Evolutionary conservation across 1,140 invertebrate species (phyloP).

Genomic region (Drosophila tani): DNA sequence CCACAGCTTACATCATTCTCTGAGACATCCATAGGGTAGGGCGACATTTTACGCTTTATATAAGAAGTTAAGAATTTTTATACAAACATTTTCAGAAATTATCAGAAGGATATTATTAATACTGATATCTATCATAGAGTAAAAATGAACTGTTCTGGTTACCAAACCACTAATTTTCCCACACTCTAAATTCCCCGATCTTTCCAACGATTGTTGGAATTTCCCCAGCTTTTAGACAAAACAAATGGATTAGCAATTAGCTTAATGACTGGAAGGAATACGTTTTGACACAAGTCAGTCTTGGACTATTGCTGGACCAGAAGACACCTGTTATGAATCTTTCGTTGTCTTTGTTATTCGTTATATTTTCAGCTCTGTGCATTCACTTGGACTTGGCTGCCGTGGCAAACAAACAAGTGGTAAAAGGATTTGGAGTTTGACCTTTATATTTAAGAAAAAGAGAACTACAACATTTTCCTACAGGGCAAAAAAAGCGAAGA

Average conservation of each 20-base stretch:
- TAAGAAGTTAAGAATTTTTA: background rate
- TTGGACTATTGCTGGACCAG: background rate
- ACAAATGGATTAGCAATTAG: slow-evolving; percentile 6
- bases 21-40: background rate
- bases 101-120: background rate
- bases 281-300: background rate
- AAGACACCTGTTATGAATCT: background rate
- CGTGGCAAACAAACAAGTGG: background rate
- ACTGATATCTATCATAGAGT: background rate
- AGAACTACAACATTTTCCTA: background rate
- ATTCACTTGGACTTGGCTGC: no score
- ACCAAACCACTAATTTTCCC: background rate
- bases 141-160: background rate
- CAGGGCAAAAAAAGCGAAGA: no score
- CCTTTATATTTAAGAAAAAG: background rate
- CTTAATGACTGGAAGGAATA: no score
- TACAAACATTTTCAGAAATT: background rate
- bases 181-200: no score
- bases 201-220: background rate
- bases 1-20: slow-evolving; percentile 41
- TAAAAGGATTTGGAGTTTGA: no score
- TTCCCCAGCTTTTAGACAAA: background rate
- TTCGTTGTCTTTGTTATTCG: background rate
- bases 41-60: background rate
- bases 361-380: background rate